phyloP scores from a whole-genome alignment of 2,113 vertebrate genomes.

The Cacatua alba region DNA sequence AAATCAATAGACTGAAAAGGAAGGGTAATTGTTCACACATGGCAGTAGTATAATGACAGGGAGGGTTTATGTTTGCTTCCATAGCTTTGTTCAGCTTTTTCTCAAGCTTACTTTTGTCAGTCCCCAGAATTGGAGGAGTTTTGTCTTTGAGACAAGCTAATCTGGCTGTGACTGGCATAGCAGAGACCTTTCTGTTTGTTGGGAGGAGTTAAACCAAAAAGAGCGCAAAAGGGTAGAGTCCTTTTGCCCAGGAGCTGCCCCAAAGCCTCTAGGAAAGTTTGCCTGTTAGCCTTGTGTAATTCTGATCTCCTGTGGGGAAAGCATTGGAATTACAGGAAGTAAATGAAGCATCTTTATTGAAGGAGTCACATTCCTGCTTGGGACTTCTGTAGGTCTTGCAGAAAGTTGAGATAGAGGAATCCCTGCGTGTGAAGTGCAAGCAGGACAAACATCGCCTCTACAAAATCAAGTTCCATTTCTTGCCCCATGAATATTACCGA shows the following conservation, averaged over 20 bases:
- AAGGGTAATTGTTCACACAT: neutral
- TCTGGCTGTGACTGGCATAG: neutral
- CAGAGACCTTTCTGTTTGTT: neutral
- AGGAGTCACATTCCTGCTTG: neutral
- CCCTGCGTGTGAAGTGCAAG: conserved; percentile 72
- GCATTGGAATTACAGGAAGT: neutral
- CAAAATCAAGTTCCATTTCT: conserved; percentile 85
- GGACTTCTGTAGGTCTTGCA: conserved; percentile 83
- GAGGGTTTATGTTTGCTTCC: neutral
- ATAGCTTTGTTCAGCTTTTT: neutral
- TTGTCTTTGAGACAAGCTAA: neutral
- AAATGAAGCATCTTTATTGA: neutral
- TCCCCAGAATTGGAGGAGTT: neutral
- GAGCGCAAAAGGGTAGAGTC: neutral
- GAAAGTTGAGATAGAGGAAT: conserved; percentile 87
- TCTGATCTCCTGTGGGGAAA: neutral
- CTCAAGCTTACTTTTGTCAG: neutral
- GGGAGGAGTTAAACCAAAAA: neutral
- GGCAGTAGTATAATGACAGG: neutral
- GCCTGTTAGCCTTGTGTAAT: neutral
- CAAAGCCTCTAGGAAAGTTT: neutral
- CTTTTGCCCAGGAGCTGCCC: neutral
- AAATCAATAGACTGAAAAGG: neutral
- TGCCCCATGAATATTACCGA: conserved; percentile 81
- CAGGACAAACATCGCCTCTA: conserved; percentile 78